A percentile compares a stretch with the other conserved stretches of the same genome.
phyloP scores from a whole-genome alignment of 2,113 vertebrate species.

The Crotalus helleri region DNA sequence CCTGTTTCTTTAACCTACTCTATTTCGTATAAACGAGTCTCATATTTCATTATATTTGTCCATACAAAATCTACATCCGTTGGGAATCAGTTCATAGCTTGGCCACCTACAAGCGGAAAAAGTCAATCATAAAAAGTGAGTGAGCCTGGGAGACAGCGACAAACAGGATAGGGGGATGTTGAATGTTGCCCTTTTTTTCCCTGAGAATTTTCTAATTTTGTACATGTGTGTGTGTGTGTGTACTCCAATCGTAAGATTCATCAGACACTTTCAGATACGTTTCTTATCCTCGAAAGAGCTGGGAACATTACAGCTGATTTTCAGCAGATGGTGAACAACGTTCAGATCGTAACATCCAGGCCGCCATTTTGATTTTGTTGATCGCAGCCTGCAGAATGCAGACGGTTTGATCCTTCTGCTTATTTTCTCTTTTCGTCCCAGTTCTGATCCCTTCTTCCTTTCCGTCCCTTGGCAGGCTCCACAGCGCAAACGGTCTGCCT shows the following conservation, averaged over 20 bases:
- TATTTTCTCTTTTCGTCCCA: neutral
- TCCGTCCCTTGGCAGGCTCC: constrained; percentile 71
- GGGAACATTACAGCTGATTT: neutral
- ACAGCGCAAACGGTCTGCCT: constrained; percentile 85
- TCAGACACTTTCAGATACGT: neutral
- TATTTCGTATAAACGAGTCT: too few species aligned
- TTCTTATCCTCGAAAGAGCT: neutral
- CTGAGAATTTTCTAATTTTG: neutral
- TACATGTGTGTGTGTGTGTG: too few species aligned
- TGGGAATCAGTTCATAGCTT: too few species aligned
- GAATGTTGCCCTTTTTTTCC: neutral
- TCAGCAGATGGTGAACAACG: neutral
- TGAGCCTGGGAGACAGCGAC: neutral
- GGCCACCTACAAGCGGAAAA: too few species aligned
- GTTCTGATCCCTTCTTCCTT: too few species aligned
- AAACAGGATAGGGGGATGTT: neutral
- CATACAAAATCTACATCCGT: too few species aligned
- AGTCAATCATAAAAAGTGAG: neutral
- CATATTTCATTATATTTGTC: too few species aligned
- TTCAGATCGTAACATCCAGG: neutral
- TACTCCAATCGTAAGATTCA: neutral
- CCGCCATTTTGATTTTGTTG: neutral
- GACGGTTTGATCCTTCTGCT: neutral
- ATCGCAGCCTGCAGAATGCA: too few species aligned
- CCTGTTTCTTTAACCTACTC: too few species aligned